phyloP scores from a whole-genome alignment of 2,888 invertebrate species.

The Drosophila helvetica region DNA sequence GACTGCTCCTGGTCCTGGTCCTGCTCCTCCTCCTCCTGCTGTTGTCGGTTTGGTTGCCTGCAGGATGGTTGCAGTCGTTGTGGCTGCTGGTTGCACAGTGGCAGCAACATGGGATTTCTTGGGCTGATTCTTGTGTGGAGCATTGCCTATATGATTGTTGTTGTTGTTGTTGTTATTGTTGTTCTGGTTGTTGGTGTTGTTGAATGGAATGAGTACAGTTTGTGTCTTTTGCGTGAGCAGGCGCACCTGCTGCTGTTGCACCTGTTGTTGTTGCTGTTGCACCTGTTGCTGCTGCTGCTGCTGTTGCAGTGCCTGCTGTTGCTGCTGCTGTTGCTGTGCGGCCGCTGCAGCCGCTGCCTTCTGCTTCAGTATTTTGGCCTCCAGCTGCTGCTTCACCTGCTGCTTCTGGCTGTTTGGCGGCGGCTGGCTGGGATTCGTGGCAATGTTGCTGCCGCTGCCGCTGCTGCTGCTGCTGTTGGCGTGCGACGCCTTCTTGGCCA shows the following conservation, averaged over 20 bases:
- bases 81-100: conserved; percentile 12
- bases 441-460: conserved; percentile 19
- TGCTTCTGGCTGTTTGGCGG: conserved; percentile 84
- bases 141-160: conserved; percentile 51
- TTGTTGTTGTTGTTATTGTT: conserved; percentile 77
- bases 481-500: conserved; percentile 52
- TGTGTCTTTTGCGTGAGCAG: conserved; percentile 83
- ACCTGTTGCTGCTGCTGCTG: conserved; percentile 58
- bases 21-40: conserved; percentile 39
- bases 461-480: conserved; percentile 34
- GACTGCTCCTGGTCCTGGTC: conserved; percentile 47
- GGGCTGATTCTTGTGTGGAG: conserved; percentile 55
- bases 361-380: conserved; percentile 88
- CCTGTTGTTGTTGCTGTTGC: conserved; percentile 72
- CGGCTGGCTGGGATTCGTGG: conserved; percentile 39
- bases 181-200: conserved; percentile 67
- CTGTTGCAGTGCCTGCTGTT: conserved; percentile 77
- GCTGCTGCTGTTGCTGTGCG: conserved; percentile 80
- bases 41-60: conserved; percentile 56
- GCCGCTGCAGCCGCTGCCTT: conserved; percentile 83
- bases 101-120: conserved; percentile 48
- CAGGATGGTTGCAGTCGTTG: conserved; percentile 77
- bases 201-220: conserved; percentile 85
- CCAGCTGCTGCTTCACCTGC: conserved; percentile 87
- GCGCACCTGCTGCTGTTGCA: conserved; percentile 69